Evolutionary conservation across 2,113 vertebrate genomes (phyloP).

Genomic region (Anser cygnoides): DNA sequence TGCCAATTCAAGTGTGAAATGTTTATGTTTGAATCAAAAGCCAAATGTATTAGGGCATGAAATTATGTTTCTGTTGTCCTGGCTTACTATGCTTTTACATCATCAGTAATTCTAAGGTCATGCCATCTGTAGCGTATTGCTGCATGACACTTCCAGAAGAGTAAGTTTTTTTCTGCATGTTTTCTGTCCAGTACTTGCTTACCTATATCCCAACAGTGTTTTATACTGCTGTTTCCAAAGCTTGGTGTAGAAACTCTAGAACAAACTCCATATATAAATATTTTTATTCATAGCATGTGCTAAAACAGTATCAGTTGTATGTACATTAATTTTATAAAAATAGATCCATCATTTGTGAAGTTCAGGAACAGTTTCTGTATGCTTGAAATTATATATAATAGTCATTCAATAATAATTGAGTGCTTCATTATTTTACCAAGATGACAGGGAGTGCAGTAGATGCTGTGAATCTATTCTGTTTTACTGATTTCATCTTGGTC

Average conservation of each 20-base stretch:
- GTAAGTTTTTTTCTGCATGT: neutral
- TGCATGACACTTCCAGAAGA: neutral
- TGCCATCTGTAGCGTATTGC: neutral
- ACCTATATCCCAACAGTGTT: neutral
- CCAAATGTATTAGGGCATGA: neutral
- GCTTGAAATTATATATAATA: neutral
- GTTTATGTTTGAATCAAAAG: neutral
- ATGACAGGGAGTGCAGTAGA: neutral
- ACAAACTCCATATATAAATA: neutral
- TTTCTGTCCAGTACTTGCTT: neutral
- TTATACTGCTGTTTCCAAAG: neutral
- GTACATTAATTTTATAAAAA: neutral
- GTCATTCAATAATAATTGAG: neutral
- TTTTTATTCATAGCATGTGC: neutral
- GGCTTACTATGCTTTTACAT: neutral
- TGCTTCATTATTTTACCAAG: neutral
- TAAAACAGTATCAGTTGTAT: neutral
- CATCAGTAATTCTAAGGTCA: neutral
- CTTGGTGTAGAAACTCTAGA: neutral
- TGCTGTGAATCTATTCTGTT: neutral
- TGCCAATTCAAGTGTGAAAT: neutral
- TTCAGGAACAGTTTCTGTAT: neutral
- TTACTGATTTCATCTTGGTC: neutral
- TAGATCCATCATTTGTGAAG: neutral
- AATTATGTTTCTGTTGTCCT: neutral